Percentiles rank a stretch among this genome's conserved stretches.
Conservation (phyloP, 2,113 vertebrate genomes). For the western clawed frog (Xenopus tropicalis) region UCB_Xtro_10.0 CM004446.2:21233001-21233500, state of each 20-base stretch:
- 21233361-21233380: slow-evolving; percentile 48
- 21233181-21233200: neutral
- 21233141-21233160: no score
- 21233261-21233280: neutral
- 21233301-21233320: slow-evolving; percentile 10
- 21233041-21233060: no score
- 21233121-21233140: no score
- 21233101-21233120: no score
- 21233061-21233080: no score
- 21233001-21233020: no score
- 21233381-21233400: slow-evolving; percentile 47
- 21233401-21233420: slow-evolving; percentile 48
- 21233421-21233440: slow-evolving; percentile 30
- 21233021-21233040: no score
- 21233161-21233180: no score
- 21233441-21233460: neutral
- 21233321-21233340: slow-evolving; percentile 50
- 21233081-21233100: no score
- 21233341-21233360: slow-evolving; percentile 44
- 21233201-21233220: neutral
- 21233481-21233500: neutral
- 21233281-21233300: neutral
- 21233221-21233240: neutral
- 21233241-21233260: neutral
- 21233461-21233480: neutral